Conservation (phyloP, 2,797 vertebrate genomes). For the Lycodopsis pacificus region DNA sequence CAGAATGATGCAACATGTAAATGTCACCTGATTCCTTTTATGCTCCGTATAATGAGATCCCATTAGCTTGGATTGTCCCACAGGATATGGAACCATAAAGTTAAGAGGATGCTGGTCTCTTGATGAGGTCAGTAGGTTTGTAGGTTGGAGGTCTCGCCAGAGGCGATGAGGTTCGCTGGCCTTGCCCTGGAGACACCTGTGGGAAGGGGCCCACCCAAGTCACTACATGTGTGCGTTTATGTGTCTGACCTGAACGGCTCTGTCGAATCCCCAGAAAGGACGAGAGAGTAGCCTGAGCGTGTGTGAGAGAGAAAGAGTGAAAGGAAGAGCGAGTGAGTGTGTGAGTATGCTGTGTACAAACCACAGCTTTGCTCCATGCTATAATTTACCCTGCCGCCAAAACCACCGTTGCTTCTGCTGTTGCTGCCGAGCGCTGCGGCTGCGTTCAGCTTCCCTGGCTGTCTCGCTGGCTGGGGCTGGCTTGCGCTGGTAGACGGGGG, state of each 20-base stretch:
- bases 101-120: conserved; percentile 64
- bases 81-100: conserved; percentile 63
- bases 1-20: conserved; percentile 76
- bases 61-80: conserved; percentile 72
- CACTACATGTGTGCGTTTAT: conserved; percentile 15
- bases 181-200: conserved; percentile 63
- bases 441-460: conserved; percentile 66
- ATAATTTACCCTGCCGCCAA: conserved; percentile 87
- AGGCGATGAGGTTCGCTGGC: conserved; percentile 55
- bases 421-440: conserved; percentile 67
- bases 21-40: conserved; percentile 71
- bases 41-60: conserved; percentile 77
- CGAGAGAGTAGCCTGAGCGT: conserved; percentile 28
- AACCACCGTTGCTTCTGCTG: conserved; percentile 81
- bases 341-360: conserved; percentile 78
- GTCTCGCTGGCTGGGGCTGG: conserved; percentile 65
- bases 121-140: conserved; percentile 72
- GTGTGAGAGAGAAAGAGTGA: conserved; percentile 58
- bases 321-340: conserved; percentile 73
- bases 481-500: conserved; percentile 70
- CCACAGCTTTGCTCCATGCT: conserved; percentile 85
- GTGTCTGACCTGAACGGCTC: conserved; percentile 33
- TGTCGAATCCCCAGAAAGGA: conserved; percentile 29
- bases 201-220: conserved; percentile 69
- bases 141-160: conserved; percentile 55